Base-by-base conservation (phyloP, 2,797 vertebrate genomes). In the Delichon dasypus region DNA sequence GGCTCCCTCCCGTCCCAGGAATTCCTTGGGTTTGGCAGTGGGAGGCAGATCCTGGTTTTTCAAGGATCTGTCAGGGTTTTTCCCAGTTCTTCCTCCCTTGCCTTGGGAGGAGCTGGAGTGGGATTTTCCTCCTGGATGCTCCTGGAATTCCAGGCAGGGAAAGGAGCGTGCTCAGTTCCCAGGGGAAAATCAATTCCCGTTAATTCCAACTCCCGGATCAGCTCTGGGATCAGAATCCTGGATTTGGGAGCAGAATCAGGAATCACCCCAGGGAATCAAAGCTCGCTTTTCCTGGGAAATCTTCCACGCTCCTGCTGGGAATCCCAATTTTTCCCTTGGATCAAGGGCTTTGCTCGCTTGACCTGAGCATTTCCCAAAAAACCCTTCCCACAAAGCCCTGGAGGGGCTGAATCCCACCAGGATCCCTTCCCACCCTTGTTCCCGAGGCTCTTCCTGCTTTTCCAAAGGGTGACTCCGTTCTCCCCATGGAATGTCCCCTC, bases 81-180 rank as follows among this genome's bases (percentile, higher is more conserved):
- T 57, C 62, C 62, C 14, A 0, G 18, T 21, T 48, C 55, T 21
- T 48, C 55, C 2, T 55, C 8, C 27, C 22, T 13, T 8, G 22
- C 27, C 9, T 7, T 3, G 38, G 60, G 48, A 64, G 54, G 7
- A 18, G 3, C 26, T 5, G 21, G 40, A 2, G 5, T 36, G 40
- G 18, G 1, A 8, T 78, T 66, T 25, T 8, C 45, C 12, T 11
- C 5, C 2, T 50, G 66, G 48, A 18, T 40, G 36, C 29, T n/a
- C 13, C 58, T 27, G 38, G 58, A 13, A 53, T 53, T 64, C 11
- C 36, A 10, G 36, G 36, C 36, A 38, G 36, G 36, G 36, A 32
- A 2, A 30, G 48, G 48, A 7, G 21, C 1, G 2, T 20, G 25
- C 40, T 29, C 7, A 7, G 1, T 5, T 36, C 61, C 48, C 47